Conservation (phyloP, 2,113 vertebrate genomes). For the Triplophysa dalaica region DNA sequence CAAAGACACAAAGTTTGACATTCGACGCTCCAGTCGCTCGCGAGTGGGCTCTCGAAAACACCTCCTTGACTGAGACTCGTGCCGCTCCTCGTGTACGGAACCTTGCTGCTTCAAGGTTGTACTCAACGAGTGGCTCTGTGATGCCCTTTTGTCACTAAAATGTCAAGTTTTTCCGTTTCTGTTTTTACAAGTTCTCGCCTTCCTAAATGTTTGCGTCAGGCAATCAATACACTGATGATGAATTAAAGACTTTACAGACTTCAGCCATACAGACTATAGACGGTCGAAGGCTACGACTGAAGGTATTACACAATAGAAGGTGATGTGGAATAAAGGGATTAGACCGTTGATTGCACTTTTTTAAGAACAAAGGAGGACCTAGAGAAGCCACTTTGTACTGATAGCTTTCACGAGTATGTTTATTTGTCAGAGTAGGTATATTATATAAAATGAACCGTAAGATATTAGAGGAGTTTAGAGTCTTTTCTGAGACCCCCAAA, state of each 20-base stretch:
- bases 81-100: slow-evolving; percentile 24
- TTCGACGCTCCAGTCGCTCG: slow-evolving; percentile 92
- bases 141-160: slow-evolving; percentile 22
- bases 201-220: slow-evolving; percentile 69
- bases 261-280: neutral
- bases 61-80: slow-evolving; percentile 81
- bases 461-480: slow-evolving; percentile 27
- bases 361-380: slow-evolving; percentile 19
- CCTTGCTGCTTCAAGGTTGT: neutral
- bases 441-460: slow-evolving; percentile 1
- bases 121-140: neutral
- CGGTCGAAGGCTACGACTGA: slow-evolving; percentile 59
- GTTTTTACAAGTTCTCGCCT: slow-evolving; percentile 55
- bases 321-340: neutral
- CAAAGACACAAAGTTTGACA: slow-evolving; percentile 88
- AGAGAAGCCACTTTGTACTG: slow-evolving; percentile 25
- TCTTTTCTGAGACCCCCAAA: slow-evolving; percentile 23
- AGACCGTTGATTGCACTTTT: slow-evolving; percentile 43
- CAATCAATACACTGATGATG: slow-evolving; percentile 72
- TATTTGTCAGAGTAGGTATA: slow-evolving; percentile 42
- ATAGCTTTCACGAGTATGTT: slow-evolving; percentile 32
- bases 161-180: slow-evolving; percentile 58
- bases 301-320: slow-evolving; percentile 59
- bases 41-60: slow-evolving; percentile 87
- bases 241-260: slow-evolving; percentile 36